A percentile compares a stretch with the other conserved stretches of the same genome.
phyloP scores from a whole-genome alignment of 2,797 vertebrate genomes.

The Pseudomugil gertrudae region DNA sequence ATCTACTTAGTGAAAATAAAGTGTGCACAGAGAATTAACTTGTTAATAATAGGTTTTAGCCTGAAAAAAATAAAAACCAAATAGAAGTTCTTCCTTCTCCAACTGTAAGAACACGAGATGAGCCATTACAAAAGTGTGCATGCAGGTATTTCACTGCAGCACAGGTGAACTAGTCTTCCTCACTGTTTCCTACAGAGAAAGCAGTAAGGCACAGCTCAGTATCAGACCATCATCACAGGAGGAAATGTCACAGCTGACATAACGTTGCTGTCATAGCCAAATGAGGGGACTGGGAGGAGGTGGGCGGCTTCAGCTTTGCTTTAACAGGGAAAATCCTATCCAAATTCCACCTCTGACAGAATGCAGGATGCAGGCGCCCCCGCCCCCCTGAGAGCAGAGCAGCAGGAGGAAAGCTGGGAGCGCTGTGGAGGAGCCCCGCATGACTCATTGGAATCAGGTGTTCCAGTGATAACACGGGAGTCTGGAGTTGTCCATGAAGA shows the following conservation, averaged over 20 bases:
- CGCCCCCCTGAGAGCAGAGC: constrained; percentile 41
- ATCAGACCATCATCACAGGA: constrained; percentile 65
- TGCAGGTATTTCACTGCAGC: constrained; percentile 5
- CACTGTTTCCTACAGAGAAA: constrained; percentile 47
- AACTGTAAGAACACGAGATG: background rate
- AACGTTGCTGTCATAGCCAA: constrained; percentile 73
- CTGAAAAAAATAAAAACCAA: background rate
- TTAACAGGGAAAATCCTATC: constrained; percentile 68
- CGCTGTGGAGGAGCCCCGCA: constrained; percentile 41
- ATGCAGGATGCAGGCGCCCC: constrained; percentile 65
- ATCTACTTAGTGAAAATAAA: background rate
- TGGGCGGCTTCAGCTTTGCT: constrained; percentile 62
- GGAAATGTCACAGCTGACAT: constrained; percentile 80
- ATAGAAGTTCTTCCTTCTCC: background rate
- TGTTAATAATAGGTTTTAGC: background rate
- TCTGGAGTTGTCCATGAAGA: constrained; percentile 46
- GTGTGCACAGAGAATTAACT: too few relatives aligned
- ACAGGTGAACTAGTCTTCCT: constrained; percentile 19
- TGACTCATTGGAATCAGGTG: constrained; percentile 76
- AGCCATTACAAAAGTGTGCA: background rate
- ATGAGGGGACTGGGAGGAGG: constrained; percentile 61
- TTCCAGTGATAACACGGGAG: constrained; percentile 71
- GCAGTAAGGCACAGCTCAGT: constrained; percentile 30
- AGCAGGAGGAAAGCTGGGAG: constrained; percentile 63
- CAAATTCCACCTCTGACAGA: constrained; percentile 69